Percentiles rank a stretch among this genome's conserved stretches.
phyloP scores from a whole-genome alignment of 2,888 invertebrate species.

The Drosophila flavopinicola region DNA sequence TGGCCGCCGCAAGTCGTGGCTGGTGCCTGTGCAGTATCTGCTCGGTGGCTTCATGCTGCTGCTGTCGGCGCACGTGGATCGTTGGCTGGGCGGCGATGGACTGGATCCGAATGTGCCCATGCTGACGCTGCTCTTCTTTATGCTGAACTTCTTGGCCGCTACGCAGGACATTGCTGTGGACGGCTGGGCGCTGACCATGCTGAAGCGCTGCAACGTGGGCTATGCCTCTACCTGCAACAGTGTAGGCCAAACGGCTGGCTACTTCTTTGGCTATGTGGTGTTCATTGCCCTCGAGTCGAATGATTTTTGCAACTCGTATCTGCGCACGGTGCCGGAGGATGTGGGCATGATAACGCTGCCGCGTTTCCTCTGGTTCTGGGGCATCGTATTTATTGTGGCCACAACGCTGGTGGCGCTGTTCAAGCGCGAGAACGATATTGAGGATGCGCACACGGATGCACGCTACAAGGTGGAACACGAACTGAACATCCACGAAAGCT shows the following conservation, averaged over 20 bases:
- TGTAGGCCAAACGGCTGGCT: slow-evolving; percentile 99
- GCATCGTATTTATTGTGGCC: slow-evolving; percentile 93
- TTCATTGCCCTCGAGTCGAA: slow-evolving; percentile 98
- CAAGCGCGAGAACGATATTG: slow-evolving; percentile 90
- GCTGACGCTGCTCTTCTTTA: slow-evolving; percentile 94
- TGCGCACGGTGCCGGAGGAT: slow-evolving; percentile 89
- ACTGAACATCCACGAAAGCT: slow-evolving; percentile 88
- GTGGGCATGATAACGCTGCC: slow-evolving; percentile 90
- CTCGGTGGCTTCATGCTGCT: slow-evolving; percentile 95
- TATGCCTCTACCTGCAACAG: slow-evolving; percentile 99
- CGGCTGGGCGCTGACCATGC: slow-evolving; percentile 99
- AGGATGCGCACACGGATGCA: slow-evolving; percentile 80
- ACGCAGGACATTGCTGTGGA: slow-evolving; percentile 99
- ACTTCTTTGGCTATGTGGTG: slow-evolving; percentile 97
- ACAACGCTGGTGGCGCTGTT: slow-evolving; percentile 95
- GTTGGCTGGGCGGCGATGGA: slow-evolving; percentile 89
- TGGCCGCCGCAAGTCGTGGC: slow-evolving; percentile 97
- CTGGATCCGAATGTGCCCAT: slow-evolving; percentile 89
- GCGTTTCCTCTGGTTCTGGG: slow-evolving; percentile 98
- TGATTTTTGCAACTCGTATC: slow-evolving; percentile 97
- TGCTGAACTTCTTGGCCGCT: slow-evolving; percentile 97
- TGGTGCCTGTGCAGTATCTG: slow-evolving; percentile 96
- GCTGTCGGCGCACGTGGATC: slow-evolving; percentile 90
- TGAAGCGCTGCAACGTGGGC: slow-evolving; percentile 98
- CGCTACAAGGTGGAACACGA: slow-evolving; percentile 83